Evolutionary conservation across 1,140 invertebrate genomes (phyloP).

Genomic region (Centruroides vittatus): DNA sequence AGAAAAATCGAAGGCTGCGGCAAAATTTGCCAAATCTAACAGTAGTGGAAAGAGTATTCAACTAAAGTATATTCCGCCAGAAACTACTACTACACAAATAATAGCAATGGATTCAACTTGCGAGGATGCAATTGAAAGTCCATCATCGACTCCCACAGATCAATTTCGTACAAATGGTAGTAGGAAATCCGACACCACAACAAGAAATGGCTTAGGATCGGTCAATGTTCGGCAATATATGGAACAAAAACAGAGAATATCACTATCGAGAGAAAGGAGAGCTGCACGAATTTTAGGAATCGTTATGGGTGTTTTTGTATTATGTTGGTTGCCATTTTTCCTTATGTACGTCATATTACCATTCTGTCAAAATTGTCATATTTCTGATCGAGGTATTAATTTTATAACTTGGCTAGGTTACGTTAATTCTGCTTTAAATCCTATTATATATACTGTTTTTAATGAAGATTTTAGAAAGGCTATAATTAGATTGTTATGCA

Average conservation of each 20-base stretch:
- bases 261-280: slow-evolving; percentile 73
- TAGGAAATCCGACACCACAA: slow-evolving; percentile 1
- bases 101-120: neutral
- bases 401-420: slow-evolving; percentile 95
- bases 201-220: slow-evolving; percentile 4
- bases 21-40: neutral
- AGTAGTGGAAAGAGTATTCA: neutral
- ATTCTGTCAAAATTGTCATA: slow-evolving; percentile 57
- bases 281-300: slow-evolving; percentile 85
- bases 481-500: slow-evolving; percentile 45
- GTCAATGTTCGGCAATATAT: slow-evolving; percentile 54
- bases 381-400: slow-evolving; percentile 61
- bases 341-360: slow-evolving; percentile 84
- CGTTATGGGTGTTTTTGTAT: slow-evolving; percentile 79
- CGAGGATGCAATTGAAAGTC: neutral
- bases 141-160: neutral
- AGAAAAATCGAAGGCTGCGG: slow-evolving; percentile 5
- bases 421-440: slow-evolving; percentile 91
- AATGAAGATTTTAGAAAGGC: slow-evolving; percentile 90
- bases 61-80: too few species aligned
- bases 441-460: slow-evolving; percentile 94
- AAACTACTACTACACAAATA: neutral
- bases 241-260: slow-evolving; percentile 85
- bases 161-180: neutral
- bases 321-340: slow-evolving; percentile 94